Evolutionary conservation across 2,888 invertebrate genomes (phyloP), one percentile per base, ranked within the genome.

Genomic region (Epinotia brunnichana): DNA sequence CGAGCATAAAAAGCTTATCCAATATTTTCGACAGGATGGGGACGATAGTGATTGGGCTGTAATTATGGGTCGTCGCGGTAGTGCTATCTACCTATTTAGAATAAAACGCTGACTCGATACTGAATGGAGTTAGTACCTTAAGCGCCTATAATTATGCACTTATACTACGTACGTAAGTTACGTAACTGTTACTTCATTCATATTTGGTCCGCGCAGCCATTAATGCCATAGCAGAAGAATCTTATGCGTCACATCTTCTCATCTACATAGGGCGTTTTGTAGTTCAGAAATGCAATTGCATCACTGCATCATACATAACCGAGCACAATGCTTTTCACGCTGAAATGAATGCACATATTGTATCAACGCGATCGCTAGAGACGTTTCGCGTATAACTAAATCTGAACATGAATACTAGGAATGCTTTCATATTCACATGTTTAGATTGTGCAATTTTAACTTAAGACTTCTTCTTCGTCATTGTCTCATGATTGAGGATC

Each of bases 111-210:
- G 11, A 39, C 39, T 44, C 15, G 44, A 15, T 15, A 3, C 48
- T n/a, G n/a, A 48, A 48, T 48, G 53, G 53, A 19, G 53, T 17
- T 53, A 17, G 13, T 35, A 7, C 7, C 13, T 44, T 13, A 15
- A 15, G 3, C 44, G 15, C 44, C 15, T 44, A n/a, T 13, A 48
- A 48, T 48, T 48, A 48, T 48, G 48, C 19, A 21, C 64, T 63
- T 41, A 24, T 53, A 29, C 59, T 41, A 21, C 51, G 54, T 41
- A 39, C 19, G 62, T 68, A 53, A 9, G 24, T 68, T 72, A 57
- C 68, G 29, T 63, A 68, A 69, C 68, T 17, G 71, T 63, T 51
- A 29, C 41, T 69, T 73, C 69, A 73, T 73, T 73, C 73, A 73
- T 73, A 73, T 73, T 73, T 63, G 62, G 63, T 39, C 19, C 59